Base-by-base conservation (phyloP, 2,113 vertebrate species). In the Microcebus tavaratra region DNA sequence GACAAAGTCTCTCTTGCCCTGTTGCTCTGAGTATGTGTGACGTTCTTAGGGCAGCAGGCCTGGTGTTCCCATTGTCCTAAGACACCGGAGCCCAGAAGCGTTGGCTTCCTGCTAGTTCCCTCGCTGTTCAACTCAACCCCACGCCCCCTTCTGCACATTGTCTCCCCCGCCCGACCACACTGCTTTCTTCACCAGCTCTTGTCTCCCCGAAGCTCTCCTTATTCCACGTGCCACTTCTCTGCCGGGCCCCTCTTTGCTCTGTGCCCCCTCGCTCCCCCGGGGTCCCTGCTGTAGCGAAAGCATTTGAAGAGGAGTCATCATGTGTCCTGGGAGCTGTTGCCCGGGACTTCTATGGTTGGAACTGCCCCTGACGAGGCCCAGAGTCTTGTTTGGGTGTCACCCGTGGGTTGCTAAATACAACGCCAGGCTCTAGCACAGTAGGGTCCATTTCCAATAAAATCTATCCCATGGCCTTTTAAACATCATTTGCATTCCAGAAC, bases 101-200 rank as follows among this genome's bases (percentile, higher is more conserved):
- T 1, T 4, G 2, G 10, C 12, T 13, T 91, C 34, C 85, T 18
- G 1, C 1, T 5, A 8, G 18, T 7, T 6, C 8, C 29, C 27
- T 14, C 18, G 17, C 31, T 25, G 1, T 27, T 27, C 50, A 6
- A 0, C 0, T 31, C 76, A 27, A 7, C 21, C 4, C 31, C 7
- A 0, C 6, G 6, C 11, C 31, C 13, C 9, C 13, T 34, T 27
- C 25, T 36, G 20, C 0, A 3, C 3, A 21, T 0, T 0, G 6
- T 12, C 23, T 10, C n/a, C 5, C 12, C 42, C 0, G 0, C n/a
- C 21, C 34, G 6, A 7, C 59, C 63, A 3, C 0, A 2, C 11
- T 55, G 55, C 18, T 25, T 67, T 53, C 2, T 14, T 10, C 42
- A 9, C 9, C 0, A 18, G 5, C 34, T 36, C 8, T 9, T 2